phyloP scores from a whole-genome alignment of 2,113 vertebrate species.

The Riparia riparia region DNA sequence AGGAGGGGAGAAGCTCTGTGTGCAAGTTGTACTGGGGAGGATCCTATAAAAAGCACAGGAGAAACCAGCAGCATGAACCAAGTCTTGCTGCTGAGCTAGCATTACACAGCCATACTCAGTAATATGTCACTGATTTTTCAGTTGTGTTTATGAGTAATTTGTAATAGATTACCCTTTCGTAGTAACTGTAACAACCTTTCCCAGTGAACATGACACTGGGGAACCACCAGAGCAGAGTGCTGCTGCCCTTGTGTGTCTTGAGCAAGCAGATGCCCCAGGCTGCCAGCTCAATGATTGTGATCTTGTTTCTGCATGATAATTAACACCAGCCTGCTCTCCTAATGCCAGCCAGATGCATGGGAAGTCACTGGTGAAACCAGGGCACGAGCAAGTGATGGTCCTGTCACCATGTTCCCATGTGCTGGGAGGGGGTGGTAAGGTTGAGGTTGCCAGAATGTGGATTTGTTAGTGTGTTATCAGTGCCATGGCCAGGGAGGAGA shows the following conservation, averaged over 20 bases:
- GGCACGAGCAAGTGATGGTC: not conserved
- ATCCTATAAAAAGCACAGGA: not conserved
- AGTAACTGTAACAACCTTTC: not conserved
- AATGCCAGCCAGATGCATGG: not conserved
- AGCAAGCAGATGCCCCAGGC: not conserved
- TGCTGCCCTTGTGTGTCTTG: not conserved
- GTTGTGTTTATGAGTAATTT: conserved; percentile 23
- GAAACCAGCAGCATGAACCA: not conserved
- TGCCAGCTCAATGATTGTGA: not conserved
- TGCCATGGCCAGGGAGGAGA: not conserved
- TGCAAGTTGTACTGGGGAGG: not conserved
- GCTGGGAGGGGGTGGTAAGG: not conserved
- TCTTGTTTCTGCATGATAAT: not conserved
- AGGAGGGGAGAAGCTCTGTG: not conserved
- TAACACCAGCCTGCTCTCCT: not conserved
- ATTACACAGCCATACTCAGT: not conserved
- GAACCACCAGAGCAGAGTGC: not conserved
- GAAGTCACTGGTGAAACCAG: not conserved
- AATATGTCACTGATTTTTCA: conserved; percentile 43
- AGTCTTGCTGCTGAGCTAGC: fast-evolving
- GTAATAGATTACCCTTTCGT: conserved; percentile 41
- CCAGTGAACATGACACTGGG: not conserved
- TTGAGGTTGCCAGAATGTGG: not conserved
- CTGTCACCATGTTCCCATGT: fast-evolving
- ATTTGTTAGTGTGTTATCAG: not conserved